Percentiles rank a stretch among this genome's conserved stretches.
Evolutionary conservation across 2,113 vertebrate genomes (phyloP).

Genomic region (Pomatorhinus ruficollis): DNA sequence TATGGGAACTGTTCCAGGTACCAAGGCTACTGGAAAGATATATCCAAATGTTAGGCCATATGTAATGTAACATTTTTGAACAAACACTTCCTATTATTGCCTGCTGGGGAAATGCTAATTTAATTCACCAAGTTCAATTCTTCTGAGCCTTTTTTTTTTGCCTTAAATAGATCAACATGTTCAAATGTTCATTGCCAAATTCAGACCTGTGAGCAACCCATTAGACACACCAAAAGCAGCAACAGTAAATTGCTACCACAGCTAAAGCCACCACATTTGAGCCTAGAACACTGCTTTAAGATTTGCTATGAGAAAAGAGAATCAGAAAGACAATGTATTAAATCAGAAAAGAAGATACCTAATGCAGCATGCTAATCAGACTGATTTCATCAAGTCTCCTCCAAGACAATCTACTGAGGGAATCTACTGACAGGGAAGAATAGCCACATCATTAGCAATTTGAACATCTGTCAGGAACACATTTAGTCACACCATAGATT

Average conservation of each 20-base stretch:
- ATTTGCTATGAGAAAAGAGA: not conserved
- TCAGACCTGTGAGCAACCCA: not conserved
- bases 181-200: not conserved
- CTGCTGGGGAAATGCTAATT: not conserved
- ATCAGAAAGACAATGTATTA: not conserved
- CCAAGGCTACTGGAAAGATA: not conserved
- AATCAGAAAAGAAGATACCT: not conserved
- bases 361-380: not conserved
- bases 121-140: not conserved
- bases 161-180: not conserved
- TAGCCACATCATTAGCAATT: not conserved
- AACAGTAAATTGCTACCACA: not conserved
- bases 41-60: not conserved
- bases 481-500: not conserved
- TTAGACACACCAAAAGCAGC: not conserved
- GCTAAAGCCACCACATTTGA: not conserved
- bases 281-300: not conserved
- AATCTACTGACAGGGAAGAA: slow-evolving; percentile 1
- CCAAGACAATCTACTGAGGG: not conserved
- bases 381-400: not conserved
- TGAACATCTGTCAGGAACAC: not conserved
- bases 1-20: not conserved
- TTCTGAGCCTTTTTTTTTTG: not conserved
- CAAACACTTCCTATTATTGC: not conserved
- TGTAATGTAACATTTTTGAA: not conserved